Evolutionary conservation across 1,140 invertebrate genomes (phyloP).

Genomic region (Zaprionus camerounensis): DNA sequence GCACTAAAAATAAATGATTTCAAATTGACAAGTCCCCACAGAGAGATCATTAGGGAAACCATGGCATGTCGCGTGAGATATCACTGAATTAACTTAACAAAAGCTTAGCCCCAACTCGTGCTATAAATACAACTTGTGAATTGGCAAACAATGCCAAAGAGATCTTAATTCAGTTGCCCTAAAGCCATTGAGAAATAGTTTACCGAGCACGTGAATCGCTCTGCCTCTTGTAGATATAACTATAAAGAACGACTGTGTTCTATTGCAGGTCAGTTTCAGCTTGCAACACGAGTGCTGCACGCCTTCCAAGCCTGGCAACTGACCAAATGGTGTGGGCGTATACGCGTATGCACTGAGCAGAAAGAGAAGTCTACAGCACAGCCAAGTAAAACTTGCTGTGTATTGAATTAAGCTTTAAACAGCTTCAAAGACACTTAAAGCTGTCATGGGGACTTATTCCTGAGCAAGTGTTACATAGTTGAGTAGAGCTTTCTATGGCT

Average conservation of each 20-base stretch:
- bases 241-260: background rate
- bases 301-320: background rate
- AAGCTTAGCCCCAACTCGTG: background rate
- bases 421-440: background rate
- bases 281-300: constrained; percentile 5
- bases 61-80: constrained; percentile 1
- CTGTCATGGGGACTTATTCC: too few species aligned
- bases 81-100: constrained; percentile 7
- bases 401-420: background rate
- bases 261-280: constrained; percentile 14
- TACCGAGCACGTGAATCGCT: background rate
- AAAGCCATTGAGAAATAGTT: constrained; percentile 8
- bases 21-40: constrained; percentile 27
- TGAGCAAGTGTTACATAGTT: too few species aligned
- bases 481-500: too few species aligned
- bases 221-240: constrained; percentile 1
- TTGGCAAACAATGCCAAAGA: constrained; percentile 60
- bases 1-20: constrained; percentile 28
- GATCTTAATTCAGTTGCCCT: constrained; percentile 18
- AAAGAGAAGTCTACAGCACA: background rate
- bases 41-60: constrained; percentile 11
- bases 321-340: background rate
- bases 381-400: background rate
- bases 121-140: constrained; percentile 33
- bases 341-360: background rate